Evolutionary conservation across 2,888 invertebrate species (phyloP).

Genomic region (Lycocerus yunnanus): DNA sequence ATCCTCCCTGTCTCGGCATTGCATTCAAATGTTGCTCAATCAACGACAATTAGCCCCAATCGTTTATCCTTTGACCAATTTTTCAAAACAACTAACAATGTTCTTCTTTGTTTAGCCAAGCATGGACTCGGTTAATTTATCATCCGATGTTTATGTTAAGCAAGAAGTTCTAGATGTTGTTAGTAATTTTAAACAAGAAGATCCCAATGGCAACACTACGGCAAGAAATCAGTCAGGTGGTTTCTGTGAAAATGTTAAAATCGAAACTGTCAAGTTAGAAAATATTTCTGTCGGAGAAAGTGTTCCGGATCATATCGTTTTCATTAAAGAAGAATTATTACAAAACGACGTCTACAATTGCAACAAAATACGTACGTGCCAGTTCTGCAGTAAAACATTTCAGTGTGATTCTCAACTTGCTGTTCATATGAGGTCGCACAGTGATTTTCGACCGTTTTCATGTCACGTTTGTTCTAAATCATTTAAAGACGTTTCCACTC

Average conservation of each 20-base stretch:
- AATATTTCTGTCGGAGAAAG: neutral
- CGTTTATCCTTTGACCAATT: neutral
- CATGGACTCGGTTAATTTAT: neutral
- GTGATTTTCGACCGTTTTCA: neutral
- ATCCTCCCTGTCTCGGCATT: neutral
- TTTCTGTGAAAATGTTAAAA: neutral
- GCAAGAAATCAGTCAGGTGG: neutral
- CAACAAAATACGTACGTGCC: neutral
- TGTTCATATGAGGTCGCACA: conserved; percentile 4
- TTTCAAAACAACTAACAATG: neutral
- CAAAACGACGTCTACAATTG: neutral
- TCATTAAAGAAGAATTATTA: neutral
- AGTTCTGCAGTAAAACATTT: neutral
- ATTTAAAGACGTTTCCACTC: neutral
- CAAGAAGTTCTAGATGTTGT: neutral
- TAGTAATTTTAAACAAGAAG: neutral
- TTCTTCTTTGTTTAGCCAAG: neutral
- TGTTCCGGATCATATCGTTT: neutral
- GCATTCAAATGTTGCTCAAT: neutral
- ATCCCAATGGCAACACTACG: neutral
- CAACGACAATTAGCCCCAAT: neutral
- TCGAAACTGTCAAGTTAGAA: neutral
- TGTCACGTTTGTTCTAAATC: conserved; percentile 2
- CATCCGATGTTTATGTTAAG: neutral
- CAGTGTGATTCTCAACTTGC: neutral